Base-by-base conservation (phyloP, 2,797 vertebrate genomes). In the Dallia pectoralis region DNA sequence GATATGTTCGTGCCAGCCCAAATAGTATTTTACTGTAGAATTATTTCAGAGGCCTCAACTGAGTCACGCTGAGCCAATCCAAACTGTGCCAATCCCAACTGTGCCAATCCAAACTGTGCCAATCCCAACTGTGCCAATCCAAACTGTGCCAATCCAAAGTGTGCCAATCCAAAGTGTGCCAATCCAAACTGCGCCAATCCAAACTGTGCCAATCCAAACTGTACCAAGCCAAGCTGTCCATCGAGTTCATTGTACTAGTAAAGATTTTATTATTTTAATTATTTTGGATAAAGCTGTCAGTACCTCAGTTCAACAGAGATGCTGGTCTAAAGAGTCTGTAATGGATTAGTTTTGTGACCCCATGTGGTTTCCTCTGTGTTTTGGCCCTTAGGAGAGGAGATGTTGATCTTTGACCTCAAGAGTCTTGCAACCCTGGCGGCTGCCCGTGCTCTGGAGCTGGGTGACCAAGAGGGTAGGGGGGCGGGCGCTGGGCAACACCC, bases 401-500 rank as follows among this genome's bases (percentile, higher is more conserved):
- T 94, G 78, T 89, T 95, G 78, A 91, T 94, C 84, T 97, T 95
- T 84, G 96, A 97, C 89, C 95, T 99, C 72, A 95, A 94, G 83
- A 96, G 94, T 75, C 93, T 98, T 36, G 97, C 97, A 51, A 98
- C 96, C 0, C 88, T 98, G 86, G 96, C 97, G 2, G 91, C 96
- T 0, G 97, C 96, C 65, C 97, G 97, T 81, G 94, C 96, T 0
- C 90, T 98, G 86, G 95, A 96, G 73, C 92, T 95, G 72, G 94
- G 88, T 0, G 89, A 93, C 1, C 77, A 88, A 73, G 91, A 89
- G 63, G 88, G 87, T 74, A 77, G 79, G 81, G 83, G 84, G 8
- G 36, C 78, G 0, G 74, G 80, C 0, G 86, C 83, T 15, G 90
- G 88, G 48, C 87, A 85, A 80, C 91, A 84, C 75, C 87, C 80